phyloP scores from a whole-genome alignment of 2,113 vertebrate genomes.

The Poeciliopsis turrubarensis region DNA sequence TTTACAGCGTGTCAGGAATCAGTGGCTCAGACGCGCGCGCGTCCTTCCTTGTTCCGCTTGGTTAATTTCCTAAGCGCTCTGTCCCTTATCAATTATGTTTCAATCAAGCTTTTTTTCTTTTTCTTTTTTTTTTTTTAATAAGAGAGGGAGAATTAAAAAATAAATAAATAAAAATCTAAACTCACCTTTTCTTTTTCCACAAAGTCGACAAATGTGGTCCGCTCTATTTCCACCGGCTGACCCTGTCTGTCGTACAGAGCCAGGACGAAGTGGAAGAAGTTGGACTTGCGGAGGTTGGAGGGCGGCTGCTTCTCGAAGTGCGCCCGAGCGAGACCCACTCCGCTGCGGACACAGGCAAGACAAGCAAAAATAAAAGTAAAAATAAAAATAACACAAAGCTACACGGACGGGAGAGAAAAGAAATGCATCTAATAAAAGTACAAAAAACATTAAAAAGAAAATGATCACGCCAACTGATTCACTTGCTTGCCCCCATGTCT shows the following conservation, averaged over 20 bases:
- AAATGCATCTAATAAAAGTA: background rate
- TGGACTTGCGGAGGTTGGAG: constrained; percentile 98
- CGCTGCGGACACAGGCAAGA: constrained; percentile 86
- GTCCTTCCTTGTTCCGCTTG: background rate
- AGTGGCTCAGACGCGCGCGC: background rate
- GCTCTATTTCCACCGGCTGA: constrained; percentile 98
- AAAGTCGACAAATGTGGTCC: constrained; percentile 94
- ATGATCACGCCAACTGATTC: background rate
- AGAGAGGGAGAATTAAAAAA: background rate
- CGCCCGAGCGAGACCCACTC: constrained; percentile 96
- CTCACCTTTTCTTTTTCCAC: constrained; percentile 98
- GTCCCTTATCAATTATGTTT: too few species aligned
- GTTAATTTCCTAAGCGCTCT: background rate
- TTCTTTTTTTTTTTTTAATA: too few species aligned
- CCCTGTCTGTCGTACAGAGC: constrained; percentile 97
- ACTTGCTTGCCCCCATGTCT: background rate
- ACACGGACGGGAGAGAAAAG: constrained; percentile 18
- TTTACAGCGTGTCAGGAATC: background rate
- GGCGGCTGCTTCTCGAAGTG: constrained; percentile 99
- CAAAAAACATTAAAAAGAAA: background rate
- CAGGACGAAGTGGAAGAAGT: constrained; percentile 99
- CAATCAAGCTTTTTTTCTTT: too few species aligned
- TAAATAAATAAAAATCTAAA: background rate
- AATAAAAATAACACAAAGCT: constrained; percentile 2
- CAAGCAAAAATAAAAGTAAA: too few species aligned